These are phyloP conservation scores for Drosophila silvestris DNA, from an alignment of 2,888 invertebrate genomes.

Conservation along the genomic window DNA sequence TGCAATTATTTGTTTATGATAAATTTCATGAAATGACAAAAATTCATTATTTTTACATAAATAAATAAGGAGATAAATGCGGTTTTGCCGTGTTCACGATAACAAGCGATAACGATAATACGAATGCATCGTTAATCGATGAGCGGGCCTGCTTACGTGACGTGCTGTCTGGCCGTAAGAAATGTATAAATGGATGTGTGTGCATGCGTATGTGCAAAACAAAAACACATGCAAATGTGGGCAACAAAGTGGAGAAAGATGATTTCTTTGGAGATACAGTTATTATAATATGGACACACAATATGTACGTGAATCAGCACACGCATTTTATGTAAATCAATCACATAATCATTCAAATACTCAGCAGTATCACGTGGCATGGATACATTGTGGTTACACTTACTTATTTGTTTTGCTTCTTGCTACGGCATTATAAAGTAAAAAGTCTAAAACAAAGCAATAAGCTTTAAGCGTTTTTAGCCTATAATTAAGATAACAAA, in stretches of 20 bases:
- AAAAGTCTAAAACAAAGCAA: slow-evolving; percentile 17
- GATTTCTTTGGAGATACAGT: slow-evolving; percentile 7
- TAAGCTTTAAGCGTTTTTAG: neutral
- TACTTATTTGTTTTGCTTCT: slow-evolving; percentile 2
- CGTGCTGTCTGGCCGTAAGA: slow-evolving; percentile 23
- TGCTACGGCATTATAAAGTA: neutral
- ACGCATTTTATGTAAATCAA: slow-evolving; percentile 28
- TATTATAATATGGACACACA: slow-evolving; percentile 3
- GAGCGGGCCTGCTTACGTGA: slow-evolving; percentile 30
- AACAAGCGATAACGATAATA: slow-evolving; percentile 46
- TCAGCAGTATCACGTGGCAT: slow-evolving; percentile 33
- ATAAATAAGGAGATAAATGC: slow-evolving; percentile 17
- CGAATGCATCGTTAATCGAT: slow-evolving; percentile 34
- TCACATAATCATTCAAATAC: neutral
- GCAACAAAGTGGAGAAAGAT: neutral
- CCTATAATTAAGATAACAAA: slow-evolving; percentile 34
- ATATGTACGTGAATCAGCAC: slow-evolving; percentile 2
- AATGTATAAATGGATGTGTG: neutral
- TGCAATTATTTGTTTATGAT: slow-evolving; percentile 29
- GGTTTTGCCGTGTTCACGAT: slow-evolving; percentile 20
- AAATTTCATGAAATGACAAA: slow-evolving; percentile 31
- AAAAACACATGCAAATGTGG: slow-evolving; percentile 7
- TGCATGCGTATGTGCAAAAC: too few relatives aligned
- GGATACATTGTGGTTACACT: neutral
- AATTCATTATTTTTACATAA: slow-evolving; percentile 1